phyloP scores from a whole-genome alignment of 2,797 vertebrate genomes.

The Parotocinclus haroldoi region DNA sequence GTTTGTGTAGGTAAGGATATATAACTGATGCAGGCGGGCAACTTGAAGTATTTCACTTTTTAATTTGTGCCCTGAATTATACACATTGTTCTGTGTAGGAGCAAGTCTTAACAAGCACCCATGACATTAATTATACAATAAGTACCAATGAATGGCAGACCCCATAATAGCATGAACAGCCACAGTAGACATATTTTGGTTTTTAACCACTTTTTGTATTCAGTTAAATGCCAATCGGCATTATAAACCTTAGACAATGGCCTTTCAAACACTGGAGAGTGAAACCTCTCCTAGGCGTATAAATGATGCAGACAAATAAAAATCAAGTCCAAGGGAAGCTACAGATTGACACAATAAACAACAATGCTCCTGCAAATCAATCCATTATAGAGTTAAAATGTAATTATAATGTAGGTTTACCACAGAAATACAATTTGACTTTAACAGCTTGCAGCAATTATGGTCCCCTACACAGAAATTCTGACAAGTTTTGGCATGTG shows the following conservation, averaged over 20 bases:
- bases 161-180: slow-evolving; percentile 4
- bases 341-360: too few species aligned
- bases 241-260: slow-evolving; percentile 21
- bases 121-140: neutral
- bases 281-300: slow-evolving; percentile 3
- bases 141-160: slow-evolving; percentile 9
- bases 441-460: too few species aligned
- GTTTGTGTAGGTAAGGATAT: neutral
- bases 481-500: too few species aligned
- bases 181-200: neutral
- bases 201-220: slow-evolving; percentile 1
- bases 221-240: slow-evolving; percentile 12
- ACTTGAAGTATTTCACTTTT: neutral
- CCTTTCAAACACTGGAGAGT: slow-evolving; percentile 1
- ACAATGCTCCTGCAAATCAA: too few species aligned
- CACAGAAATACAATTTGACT: too few species aligned
- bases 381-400: too few species aligned
- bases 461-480: too few species aligned
- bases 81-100: too few species aligned
- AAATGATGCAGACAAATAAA: neutral
- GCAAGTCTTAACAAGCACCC: too few species aligned
- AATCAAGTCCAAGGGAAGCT: too few species aligned
- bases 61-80: too few species aligned
- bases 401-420: too few species aligned
- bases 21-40: slow-evolving; percentile 1